Percentiles rank a stretch among this genome's conserved stretches.
Evolutionary conservation across 2,797 vertebrate species (phyloP).

Genomic region (Cynodonichthys magdalenae): DNA sequence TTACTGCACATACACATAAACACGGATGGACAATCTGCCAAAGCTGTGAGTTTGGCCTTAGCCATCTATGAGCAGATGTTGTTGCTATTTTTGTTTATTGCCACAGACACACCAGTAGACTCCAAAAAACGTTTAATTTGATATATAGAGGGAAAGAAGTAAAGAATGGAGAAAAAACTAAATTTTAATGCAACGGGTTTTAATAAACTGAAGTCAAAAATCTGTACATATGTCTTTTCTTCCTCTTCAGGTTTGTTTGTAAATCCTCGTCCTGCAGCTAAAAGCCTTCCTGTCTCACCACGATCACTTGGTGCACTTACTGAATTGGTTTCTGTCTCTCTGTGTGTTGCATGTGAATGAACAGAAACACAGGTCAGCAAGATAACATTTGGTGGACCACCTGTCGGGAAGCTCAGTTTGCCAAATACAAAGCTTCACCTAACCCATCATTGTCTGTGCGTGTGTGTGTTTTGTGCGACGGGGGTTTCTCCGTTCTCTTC

Average conservation of each 20-base stretch:
- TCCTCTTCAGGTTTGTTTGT: constrained; percentile 40
- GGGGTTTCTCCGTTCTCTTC: constrained; percentile 43
- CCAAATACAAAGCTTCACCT: constrained; percentile 65
- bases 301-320: constrained; percentile 43
- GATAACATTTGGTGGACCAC: constrained; percentile 79
- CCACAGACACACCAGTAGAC: constrained; percentile 5
- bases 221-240: background rate
- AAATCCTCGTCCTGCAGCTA: constrained; percentile 49
- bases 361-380: constrained; percentile 69
- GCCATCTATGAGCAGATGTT: constrained; percentile 53
- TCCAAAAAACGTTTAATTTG: background rate
- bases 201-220: background rate
- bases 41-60: constrained; percentile 32
- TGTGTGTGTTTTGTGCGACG: constrained; percentile 19
- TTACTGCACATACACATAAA: constrained; percentile 28
- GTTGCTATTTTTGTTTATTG: constrained; percentile 19
- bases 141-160: background rate
- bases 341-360: constrained; percentile 37
- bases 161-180: background rate
- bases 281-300: constrained; percentile 55
- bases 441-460: constrained; percentile 29
- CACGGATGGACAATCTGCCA: constrained; percentile 40
- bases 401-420: constrained; percentile 74
- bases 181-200: background rate
- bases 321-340: constrained; percentile 33